Evolutionary conservation across 2,113 vertebrate species (phyloP), one percentile per base, ranked within the genome.

Genomic region (Jaculus jaculus): DNA sequence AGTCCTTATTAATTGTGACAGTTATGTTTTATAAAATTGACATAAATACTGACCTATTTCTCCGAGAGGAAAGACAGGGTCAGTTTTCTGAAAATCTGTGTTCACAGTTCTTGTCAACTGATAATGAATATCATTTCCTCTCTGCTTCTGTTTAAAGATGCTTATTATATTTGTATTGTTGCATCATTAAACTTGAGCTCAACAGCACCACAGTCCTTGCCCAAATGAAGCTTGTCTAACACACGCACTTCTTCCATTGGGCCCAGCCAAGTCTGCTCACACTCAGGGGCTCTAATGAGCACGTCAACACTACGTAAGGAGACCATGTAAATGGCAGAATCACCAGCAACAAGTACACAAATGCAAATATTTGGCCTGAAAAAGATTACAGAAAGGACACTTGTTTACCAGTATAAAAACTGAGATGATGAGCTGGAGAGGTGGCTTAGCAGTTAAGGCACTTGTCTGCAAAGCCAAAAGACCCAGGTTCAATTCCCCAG

Each of bases 111-210:
- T 87, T 68, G 32, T 74, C 75, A 78, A 2, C 42, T 32, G 13
- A 34, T 83, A 54, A 12, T 60, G 30, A 7, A 9, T 90, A 39
- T 69, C 23, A 16, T 79, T 87, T 84, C 63, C 47, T 83, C 28
- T 92, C 15, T 75, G 7, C 86, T 96, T 94, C 80, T 74, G 4
- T 58, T 90, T 84, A 75, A 85, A 95, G 63, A 72, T 20, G 73
- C 20, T 88, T 77, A 32, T 74, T 71, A 69, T 63, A 54, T 37
- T 34, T 54, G 30, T 51, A 79, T 82, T 47, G 34, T 81, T 65
- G 20, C 71, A 91, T 95, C 32, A 18, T 81, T 91, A 77, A 90
- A 60, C 20, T 58, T 72, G 61, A 95, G 39, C 81, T 91, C 9
- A 89, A 13, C 0, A 80, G n/a, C 28, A n/a, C 20, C 39, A 42